Percentiles rank a stretch among this genome's conserved stretches.
Conservation (phyloP, 2,113 vertebrate species). For the Pristiophorus japonicus region DNA sequence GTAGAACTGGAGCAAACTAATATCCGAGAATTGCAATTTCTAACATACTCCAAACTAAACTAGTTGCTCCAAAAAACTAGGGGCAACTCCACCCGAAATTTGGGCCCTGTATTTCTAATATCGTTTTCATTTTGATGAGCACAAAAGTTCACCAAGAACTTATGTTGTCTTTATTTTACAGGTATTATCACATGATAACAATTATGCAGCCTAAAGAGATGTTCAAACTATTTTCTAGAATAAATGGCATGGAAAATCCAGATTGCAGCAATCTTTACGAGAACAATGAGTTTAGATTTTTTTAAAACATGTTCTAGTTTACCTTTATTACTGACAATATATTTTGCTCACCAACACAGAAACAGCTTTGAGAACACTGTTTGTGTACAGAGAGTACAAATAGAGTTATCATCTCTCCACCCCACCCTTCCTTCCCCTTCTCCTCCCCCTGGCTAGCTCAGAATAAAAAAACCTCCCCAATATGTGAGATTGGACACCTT, state of each 20-base stretch:
- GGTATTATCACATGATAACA: background rate
- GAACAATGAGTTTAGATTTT: background rate
- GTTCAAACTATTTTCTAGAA: background rate
- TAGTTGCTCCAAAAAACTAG: too few relatives aligned
- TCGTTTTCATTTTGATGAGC: too few relatives aligned
- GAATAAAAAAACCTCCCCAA: background rate
- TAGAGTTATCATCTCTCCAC: background rate
- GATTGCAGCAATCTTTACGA: background rate
- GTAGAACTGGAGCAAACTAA: too few relatives aligned
- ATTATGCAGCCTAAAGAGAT: too few relatives aligned
- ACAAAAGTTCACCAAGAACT: too few relatives aligned
- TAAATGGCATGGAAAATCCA: background rate
- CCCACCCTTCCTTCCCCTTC: background rate
- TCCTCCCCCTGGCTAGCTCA: background rate
- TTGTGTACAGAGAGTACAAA: background rate
- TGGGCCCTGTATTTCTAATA: too few relatives aligned
- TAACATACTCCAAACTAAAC: too few relatives aligned
- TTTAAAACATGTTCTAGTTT: background rate
- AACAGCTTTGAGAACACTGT: background rate
- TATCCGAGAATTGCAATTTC: too few relatives aligned
- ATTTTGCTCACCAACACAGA: background rate
- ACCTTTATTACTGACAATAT: background rate
- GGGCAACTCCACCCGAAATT: too few relatives aligned
- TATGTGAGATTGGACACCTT: background rate
- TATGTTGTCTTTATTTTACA: background rate